These are phyloP conservation scores for Oenanthe oenanthe DNA, from an alignment of 2,113 vertebrate species.

Conservation along the genomic window DNA sequence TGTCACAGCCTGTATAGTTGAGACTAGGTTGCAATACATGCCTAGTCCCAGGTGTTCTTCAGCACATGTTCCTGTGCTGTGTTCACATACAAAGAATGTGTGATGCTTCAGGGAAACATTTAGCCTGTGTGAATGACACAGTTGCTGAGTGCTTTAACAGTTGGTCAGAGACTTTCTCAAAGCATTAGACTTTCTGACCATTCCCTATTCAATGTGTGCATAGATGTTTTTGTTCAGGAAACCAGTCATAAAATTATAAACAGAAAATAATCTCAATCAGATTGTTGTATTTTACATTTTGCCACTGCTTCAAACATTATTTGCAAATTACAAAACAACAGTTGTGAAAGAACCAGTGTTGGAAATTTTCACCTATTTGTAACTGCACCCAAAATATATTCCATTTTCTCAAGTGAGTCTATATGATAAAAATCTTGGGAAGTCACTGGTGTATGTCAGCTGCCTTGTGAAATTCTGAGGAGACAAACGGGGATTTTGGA, in stretches of 20 bases:
- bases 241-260: not conserved
- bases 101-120: conserved; percentile 45
- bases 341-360: not conserved
- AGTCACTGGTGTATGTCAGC: not conserved
- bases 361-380: not conserved
- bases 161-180: not conserved
- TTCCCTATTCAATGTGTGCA: not conserved
- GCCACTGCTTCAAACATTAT: not conserved
- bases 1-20: not conserved
- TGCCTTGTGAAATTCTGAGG: not conserved
- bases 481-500: not conserved
- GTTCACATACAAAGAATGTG: not conserved
- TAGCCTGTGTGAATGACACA: not conserved
- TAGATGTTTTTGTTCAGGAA: not conserved
- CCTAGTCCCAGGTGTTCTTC: not conserved
- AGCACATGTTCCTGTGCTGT: not conserved
- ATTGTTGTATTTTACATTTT: not conserved
- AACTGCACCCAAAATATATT: not conserved
- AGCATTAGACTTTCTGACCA: not conserved
- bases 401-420: not conserved
- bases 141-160: not conserved
- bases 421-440: not conserved
- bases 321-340: not conserved
- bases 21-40: not conserved
- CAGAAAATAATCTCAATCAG: not conserved